These are phyloP conservation scores for Zaprionus tsacasi DNA, from an alignment of 1,140 invertebrate genomes.

Conservation along the genomic window DNA sequence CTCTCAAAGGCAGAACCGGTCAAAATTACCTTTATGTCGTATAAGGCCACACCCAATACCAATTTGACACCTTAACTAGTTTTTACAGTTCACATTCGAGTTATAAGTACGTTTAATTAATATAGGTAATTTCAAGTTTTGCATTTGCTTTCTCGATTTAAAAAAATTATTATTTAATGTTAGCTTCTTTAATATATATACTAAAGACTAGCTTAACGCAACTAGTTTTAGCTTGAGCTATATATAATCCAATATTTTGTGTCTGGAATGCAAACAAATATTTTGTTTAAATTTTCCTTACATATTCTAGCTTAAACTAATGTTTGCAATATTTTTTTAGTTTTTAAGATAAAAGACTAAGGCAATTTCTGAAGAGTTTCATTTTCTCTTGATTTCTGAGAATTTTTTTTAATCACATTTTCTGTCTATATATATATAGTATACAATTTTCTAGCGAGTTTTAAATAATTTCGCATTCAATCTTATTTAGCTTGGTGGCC, in stretches of 20 bases:
- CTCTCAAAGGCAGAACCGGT: constrained; percentile 22
- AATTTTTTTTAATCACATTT: not conserved
- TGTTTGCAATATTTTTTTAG: not conserved
- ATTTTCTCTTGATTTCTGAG: no score
- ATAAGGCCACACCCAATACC: constrained; percentile 65
- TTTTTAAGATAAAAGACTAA: no score
- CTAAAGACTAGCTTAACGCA: no score
- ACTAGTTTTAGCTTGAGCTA: no score
- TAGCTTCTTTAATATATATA: not conserved
- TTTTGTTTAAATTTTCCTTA: no score
- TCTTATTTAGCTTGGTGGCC: not conserved
- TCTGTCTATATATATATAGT: not conserved
- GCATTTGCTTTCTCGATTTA: no score
- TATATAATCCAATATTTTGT: no score
- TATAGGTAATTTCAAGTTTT: no score
- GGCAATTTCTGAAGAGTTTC: not conserved
- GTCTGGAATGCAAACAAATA: no score
- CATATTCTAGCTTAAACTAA: no score
- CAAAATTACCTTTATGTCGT: constrained; percentile 39
- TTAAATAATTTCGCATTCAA: not conserved
- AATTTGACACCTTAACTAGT: constrained; percentile 59
- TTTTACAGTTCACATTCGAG: constrained; percentile 15
- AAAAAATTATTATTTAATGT: not conserved
- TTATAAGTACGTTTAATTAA: no score
- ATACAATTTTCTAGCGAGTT: not conserved